Evolutionary conservation across 2,797 vertebrate genomes (phyloP), one percentile per base, ranked within the genome.

Genomic region (Silurus aristotelis): DNA sequence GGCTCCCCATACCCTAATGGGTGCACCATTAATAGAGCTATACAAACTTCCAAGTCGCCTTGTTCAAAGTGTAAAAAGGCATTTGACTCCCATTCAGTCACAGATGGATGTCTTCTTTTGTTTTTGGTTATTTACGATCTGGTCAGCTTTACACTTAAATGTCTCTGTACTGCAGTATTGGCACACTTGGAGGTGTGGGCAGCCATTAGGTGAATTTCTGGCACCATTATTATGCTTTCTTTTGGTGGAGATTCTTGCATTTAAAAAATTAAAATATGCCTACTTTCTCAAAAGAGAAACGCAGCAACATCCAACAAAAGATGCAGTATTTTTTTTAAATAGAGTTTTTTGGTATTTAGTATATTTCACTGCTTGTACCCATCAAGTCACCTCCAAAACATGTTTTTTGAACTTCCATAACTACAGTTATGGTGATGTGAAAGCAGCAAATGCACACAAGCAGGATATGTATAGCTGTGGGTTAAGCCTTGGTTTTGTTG

Each of bases 401-500:
- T 52, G 38, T 38, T 6, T 64, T 80, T 80, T 80, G 38, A 64
- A 10, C 15, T 80, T 48, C n/a, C 22, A 80, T 64, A 43, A n/a
- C 14, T 64, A 64, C 5, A 9, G 38, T 27, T 80, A 64, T 80
- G 22, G 38, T 25, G 43, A 64, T 12, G 10, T 63, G 58, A 79
- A 61, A 63, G 22, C 22, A 63, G 64, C 20, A 64, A 64, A 64
- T 48, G 27, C 17, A 17, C 38, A 9, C 38, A 64, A 46, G 58
- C 43, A 64, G 77, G 60, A 64, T 48, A 64, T 64, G 60, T 38
- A 64, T 64, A 79, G 38, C 77, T 22, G 0, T 77, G 52, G 73
- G 73, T 58, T 77, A 17, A 46, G 43, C 7, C 13, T 31, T 43
- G 19, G 20, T 60, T 78, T 78, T 78, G 76, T 78, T 61, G 73